Conservation (phyloP, 1,140 invertebrate genomes). For the Sycophaga agraensis region DNA sequence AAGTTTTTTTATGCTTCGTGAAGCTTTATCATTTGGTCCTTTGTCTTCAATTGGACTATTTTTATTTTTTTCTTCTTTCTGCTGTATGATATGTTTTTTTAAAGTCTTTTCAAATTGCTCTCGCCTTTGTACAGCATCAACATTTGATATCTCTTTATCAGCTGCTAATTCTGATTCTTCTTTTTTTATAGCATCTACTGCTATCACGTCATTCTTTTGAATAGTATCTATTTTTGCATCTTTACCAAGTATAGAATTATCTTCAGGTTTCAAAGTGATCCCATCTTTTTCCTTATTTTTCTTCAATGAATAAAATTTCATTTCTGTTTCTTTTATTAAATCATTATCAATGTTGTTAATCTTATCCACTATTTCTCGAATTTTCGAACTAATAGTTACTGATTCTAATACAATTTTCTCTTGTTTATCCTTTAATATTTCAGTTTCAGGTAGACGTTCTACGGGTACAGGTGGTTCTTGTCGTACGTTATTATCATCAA, state of each 20-base stretch:
- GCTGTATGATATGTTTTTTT: slow-evolving; percentile 62
- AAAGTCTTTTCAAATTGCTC: slow-evolving; percentile 61
- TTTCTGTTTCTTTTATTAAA: slow-evolving; percentile 31
- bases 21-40: neutral
- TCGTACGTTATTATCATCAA: slow-evolving; percentile 40
- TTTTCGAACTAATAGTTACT: slow-evolving; percentile 30
- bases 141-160: slow-evolving; percentile 37
- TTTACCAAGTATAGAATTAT: slow-evolving; percentile 52
- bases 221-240: slow-evolving; percentile 38
- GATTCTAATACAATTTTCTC: neutral
- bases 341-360: slow-evolving; percentile 29
- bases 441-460: slow-evolving; percentile 42
- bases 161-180: slow-evolving; percentile 55
- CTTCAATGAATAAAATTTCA: slow-evolving; percentile 37
- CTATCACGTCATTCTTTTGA: slow-evolving; percentile 35
- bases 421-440: slow-evolving; percentile 16
- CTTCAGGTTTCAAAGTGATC: slow-evolving; percentile 43
- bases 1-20: neutral
- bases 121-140: slow-evolving; percentile 43
- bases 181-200: slow-evolving; percentile 54
- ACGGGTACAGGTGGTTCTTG: slow-evolving; percentile 61
- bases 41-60: slow-evolving; percentile 50
- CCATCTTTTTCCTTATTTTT: slow-evolving; percentile 38
- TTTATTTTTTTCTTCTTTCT: slow-evolving; percentile 62
- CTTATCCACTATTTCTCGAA: slow-evolving; percentile 35